These are phyloP conservation scores for Portunus trituberculatus DNA, from an alignment of 1,140 invertebrate genomes.

Conservation along the genomic window DNA sequence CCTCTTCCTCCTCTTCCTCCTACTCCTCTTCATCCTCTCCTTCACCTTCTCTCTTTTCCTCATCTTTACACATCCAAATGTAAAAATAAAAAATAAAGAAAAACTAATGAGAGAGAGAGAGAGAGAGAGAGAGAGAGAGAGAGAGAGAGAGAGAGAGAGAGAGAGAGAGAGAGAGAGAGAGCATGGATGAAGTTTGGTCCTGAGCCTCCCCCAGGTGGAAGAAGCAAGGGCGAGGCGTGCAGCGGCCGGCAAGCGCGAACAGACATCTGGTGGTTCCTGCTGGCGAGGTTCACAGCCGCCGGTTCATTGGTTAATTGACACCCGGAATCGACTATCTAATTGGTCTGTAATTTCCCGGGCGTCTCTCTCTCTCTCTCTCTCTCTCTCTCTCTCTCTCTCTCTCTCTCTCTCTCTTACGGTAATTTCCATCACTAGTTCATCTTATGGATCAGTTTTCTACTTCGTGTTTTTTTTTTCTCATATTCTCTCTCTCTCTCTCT, in stretches of 20 bases:
- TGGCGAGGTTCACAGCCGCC: not conserved
- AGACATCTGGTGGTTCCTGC: constrained; percentile 29
- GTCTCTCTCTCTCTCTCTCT: constrained; percentile 32
- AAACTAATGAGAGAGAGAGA: no score
- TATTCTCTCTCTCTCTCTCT: not conserved
- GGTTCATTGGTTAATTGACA: constrained; percentile 45
- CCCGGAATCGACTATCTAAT: constrained; percentile 48
- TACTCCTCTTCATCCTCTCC: no score
- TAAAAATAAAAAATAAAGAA: no score
- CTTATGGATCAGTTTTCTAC: not conserved
- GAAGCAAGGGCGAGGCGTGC: not conserved
- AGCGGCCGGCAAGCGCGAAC: not conserved
- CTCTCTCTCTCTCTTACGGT: constrained; percentile 22
- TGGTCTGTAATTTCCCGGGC: constrained; percentile 40
- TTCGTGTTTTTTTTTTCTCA: no score
- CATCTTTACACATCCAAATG: no score
- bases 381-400: not conserved
- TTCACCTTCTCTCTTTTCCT: no score
- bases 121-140: constrained; percentile 11
- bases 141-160: constrained; percentile 38
- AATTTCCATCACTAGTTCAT: not conserved
- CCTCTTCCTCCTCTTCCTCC: no score
- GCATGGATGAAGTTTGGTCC: no score
- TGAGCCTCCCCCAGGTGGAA: no score
- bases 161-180: not conserved